Percentiles rank a stretch among this genome's conserved stretches.
phyloP scores from a whole-genome alignment of 2,113 vertebrate species.

The Thamnaconus septentrionalis region DNA sequence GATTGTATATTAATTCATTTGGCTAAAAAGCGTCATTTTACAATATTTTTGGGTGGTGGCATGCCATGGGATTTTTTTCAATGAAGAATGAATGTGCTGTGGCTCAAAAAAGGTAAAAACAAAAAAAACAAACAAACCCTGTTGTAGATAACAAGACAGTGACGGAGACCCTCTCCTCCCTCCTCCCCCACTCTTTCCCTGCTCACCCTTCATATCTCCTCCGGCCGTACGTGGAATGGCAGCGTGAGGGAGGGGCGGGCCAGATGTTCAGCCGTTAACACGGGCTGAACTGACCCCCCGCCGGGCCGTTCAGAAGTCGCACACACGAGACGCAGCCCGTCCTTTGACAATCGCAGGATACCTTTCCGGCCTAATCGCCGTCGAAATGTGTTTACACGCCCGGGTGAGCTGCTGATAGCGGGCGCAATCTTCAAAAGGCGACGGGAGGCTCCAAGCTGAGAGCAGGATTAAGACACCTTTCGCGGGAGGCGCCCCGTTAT shows the following conservation, averaged over 20 bases:
- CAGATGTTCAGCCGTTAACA: conserved; percentile 31
- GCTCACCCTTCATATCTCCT: conserved; percentile 57
- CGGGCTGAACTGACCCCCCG: conserved; percentile 4
- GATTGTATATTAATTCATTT: too few species aligned
- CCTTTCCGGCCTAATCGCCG: conserved; percentile 45
- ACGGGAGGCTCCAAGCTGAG: conserved; percentile 46
- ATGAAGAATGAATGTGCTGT: too few species aligned
- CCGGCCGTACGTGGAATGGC: conserved; percentile 53
- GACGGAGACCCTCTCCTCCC: too few species aligned
- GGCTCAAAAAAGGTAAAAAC: too few species aligned
- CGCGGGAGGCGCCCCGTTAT: conserved; percentile 41
- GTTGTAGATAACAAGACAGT: too few species aligned
- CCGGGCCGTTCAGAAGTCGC: conserved; percentile 7
- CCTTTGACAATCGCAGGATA: conserved; percentile 19
- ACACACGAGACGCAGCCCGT: conserved; percentile 17
- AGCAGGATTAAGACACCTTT: conserved; percentile 63
- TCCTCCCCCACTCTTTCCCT: conserved; percentile 30
- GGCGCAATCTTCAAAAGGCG: conserved; percentile 64
- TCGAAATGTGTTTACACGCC: conserved; percentile 60
- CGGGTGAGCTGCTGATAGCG: conserved; percentile 41
- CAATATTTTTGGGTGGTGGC: too few species aligned
- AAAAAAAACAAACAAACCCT: too few species aligned
- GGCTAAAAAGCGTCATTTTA: too few species aligned
- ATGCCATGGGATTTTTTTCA: too few species aligned
- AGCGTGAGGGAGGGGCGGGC: conserved; percentile 25